Conservation (phyloP, 1,140 invertebrate species). For the Saccostrea cuccullata region DNA sequence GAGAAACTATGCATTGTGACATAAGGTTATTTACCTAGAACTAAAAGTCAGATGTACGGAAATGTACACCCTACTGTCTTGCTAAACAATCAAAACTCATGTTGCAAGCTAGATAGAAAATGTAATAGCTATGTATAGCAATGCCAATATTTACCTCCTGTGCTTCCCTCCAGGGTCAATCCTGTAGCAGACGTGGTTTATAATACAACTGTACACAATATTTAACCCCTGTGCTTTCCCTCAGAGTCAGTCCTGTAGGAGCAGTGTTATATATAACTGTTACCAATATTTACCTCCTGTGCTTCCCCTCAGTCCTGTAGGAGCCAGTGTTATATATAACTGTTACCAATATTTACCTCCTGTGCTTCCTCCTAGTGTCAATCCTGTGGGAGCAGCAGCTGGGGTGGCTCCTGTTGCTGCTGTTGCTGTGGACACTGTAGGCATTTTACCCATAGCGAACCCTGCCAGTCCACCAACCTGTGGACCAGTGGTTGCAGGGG, state of each 20-base stretch:
- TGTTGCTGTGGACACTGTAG: neutral
- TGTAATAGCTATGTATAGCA: too few relatives aligned
- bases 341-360: neutral
- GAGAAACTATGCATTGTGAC: too few relatives aligned
- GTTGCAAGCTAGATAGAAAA: too few relatives aligned
- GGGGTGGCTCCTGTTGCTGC: conserved; percentile 32
- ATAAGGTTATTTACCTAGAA: too few relatives aligned
- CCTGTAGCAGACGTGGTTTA: too few relatives aligned
- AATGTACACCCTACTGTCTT: too few relatives aligned
- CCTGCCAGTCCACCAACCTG: conserved; percentile 35
- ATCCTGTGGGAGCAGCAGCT: conserved; percentile 33
- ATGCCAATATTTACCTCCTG: neutral
- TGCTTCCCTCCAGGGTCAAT: conserved; percentile 7
- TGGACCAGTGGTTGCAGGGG: conserved; percentile 15
- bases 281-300: neutral
- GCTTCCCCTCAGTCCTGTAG: conserved; percentile 36
- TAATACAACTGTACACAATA: too few relatives aligned
- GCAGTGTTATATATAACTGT: neutral
- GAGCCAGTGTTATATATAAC: neutral
- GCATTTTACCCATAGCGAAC: conserved; percentile 20
- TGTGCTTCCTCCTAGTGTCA: conserved; percentile 8
- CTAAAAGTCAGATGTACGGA: too few relatives aligned
- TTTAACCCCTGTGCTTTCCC: neutral
- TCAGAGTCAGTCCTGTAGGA: conserved; percentile 40
- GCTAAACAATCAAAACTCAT: too few relatives aligned